Conservation (phyloP, 1,140 invertebrate genomes). For the Panulirus ornatus region DNA sequence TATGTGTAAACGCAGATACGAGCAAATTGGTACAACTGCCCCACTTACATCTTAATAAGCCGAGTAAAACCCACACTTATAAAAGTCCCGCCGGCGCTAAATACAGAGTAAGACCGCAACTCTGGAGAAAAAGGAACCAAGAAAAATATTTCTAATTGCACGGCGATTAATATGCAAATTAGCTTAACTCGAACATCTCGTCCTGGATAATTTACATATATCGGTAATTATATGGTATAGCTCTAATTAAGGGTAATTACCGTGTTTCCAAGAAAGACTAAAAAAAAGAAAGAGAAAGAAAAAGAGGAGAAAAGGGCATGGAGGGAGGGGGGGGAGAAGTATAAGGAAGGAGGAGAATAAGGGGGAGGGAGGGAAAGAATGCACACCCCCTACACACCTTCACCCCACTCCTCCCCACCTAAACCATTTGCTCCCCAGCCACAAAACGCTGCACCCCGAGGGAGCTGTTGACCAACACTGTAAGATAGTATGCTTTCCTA, state of each 20-base stretch:
- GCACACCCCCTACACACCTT: no score
- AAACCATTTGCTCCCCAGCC: no score
- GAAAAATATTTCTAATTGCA: conserved; percentile 46
- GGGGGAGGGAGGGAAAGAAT: neutral
- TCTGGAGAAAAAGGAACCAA: neutral
- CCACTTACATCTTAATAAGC: no score
- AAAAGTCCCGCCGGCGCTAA: no score
- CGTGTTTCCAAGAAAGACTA: conserved; percentile 4
- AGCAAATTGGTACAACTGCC: no score
- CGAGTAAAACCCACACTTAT: no score
- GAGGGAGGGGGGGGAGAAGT: neutral
- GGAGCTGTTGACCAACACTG: no score
- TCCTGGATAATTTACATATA: conserved; percentile 49
- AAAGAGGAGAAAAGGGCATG: neutral
- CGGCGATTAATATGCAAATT: conserved; percentile 57
- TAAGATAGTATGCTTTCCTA: no score
- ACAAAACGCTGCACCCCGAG: no score
- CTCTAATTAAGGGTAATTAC: conserved; percentile 49
- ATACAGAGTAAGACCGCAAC: neutral
- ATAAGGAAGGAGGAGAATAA: neutral
- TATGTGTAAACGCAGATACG: no score
- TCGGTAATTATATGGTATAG: conserved; percentile 56
- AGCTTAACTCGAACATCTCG: conserved; percentile 47
- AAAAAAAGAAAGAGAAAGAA: neutral
- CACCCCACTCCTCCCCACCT: no score